These are phyloP conservation scores for Pecten maximus DNA, from an alignment of 2,888 invertebrate genomes.

Conservation along the genomic window DNA sequence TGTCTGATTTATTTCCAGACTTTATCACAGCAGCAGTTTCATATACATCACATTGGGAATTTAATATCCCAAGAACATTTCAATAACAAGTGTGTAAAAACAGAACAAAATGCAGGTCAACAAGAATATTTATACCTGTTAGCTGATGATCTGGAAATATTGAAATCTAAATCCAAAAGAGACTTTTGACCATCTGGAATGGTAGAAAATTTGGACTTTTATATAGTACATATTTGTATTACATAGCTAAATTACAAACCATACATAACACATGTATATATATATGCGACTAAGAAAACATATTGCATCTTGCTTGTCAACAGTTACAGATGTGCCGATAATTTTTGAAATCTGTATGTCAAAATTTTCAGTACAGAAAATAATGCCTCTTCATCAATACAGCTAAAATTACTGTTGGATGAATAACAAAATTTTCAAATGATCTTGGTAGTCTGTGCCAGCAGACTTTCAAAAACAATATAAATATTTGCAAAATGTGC, in stretches of 20 bases:
- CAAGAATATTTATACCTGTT: no score
- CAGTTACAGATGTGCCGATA: background rate
- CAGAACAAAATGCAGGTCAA: background rate
- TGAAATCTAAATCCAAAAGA: no score
- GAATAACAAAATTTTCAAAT: background rate
- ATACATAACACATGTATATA: background rate
- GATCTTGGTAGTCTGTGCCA: background rate
- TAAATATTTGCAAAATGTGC: background rate
- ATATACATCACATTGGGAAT: background rate
- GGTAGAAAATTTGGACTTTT: no score
- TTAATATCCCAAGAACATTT: background rate
- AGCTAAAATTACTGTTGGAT: no score
- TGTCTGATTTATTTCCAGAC: background rate
- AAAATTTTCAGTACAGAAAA: background rate
- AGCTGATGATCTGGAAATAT: background rate
- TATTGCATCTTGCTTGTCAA: background rate
- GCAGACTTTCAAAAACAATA: background rate
- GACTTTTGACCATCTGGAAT: no score
- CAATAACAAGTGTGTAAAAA: background rate
- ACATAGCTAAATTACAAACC: background rate
- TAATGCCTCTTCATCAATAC: no score
- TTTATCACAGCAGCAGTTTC: background rate
- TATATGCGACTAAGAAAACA: background rate
- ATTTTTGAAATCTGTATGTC: background rate
- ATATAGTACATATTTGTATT: no score